These are phyloP conservation scores for Etia nguti DNA, from an alignment of 2,113 vertebrate genomes.

Conservation along the genomic window DNA sequence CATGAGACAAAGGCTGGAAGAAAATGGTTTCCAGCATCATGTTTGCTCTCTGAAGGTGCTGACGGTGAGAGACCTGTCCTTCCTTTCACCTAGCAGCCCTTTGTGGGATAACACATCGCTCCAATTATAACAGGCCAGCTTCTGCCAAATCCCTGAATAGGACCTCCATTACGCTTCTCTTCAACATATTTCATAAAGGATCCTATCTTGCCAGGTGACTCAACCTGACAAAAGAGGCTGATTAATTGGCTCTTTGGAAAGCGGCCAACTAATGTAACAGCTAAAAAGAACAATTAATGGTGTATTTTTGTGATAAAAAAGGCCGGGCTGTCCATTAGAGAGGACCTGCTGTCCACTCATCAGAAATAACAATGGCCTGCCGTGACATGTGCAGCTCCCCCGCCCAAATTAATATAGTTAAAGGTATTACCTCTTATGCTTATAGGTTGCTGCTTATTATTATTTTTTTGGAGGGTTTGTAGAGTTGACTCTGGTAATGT, in stretches of 20 bases:
- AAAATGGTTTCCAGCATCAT: background rate
- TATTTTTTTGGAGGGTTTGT: background rate
- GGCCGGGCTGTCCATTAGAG: slow-evolving; percentile 21
- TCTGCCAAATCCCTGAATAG: slow-evolving; percentile 59
- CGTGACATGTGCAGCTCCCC: slow-evolving; percentile 2
- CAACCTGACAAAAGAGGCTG: slow-evolving; percentile 51
- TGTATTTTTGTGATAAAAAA: slow-evolving; percentile 46
- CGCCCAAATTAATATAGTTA: slow-evolving; percentile 20
- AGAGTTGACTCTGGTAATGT: background rate
- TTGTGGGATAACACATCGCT: slow-evolving; percentile 36
- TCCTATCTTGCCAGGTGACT: slow-evolving; percentile 63
- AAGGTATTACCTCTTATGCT: slow-evolving; percentile 6
- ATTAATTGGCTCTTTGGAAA: slow-evolving; percentile 67
- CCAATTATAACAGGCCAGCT: slow-evolving; percentile 47
- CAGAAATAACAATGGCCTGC: slow-evolving; percentile 50
- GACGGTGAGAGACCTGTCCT: slow-evolving; percentile 24
- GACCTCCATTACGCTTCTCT: slow-evolving; percentile 53
- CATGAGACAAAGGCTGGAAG: background rate
- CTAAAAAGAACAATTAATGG: slow-evolving; percentile 61
- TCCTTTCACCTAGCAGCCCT: slow-evolving; percentile 10
- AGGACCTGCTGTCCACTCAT: slow-evolving; percentile 42
- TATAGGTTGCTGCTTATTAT: background rate
- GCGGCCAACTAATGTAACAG: slow-evolving; percentile 41
- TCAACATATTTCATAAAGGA: slow-evolving; percentile 58
- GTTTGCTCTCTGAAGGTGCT: slow-evolving; percentile 11